Base-by-base conservation (phyloP, 2,113 vertebrate species). In the Dipodomys spectabilis region DNA sequence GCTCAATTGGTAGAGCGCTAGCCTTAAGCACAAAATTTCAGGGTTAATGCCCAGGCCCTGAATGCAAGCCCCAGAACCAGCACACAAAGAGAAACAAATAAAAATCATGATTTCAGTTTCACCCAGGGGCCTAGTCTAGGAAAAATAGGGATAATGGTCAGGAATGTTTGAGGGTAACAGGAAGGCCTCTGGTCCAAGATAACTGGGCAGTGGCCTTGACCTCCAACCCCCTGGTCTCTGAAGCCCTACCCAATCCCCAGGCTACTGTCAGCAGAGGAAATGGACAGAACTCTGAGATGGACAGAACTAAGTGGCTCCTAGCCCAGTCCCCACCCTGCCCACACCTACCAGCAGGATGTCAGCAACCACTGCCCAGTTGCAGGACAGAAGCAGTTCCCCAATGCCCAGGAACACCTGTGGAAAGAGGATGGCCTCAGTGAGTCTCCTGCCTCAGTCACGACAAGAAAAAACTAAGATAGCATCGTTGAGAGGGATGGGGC, bases 261-360 rank as follows among this genome's bases (percentile, higher is more conserved):
- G 78, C 44, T 65, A 45, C 39, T 44, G 28, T 7, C 7, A 78
- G 73, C 65, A 82, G 57, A 78, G 20, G 25, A 15, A 45, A 57
- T 57, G 53, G 15, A 57, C 53, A 57, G 15, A 27, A 53, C 80
- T 32, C 62, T 81, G 86, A 84, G 57, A 16, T 45, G 30, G 71
- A 25, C 22, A 68, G 32, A 44, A 16, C 7, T 75, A 18, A 28
- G 45, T 67, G 19, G 15, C 32, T 82, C 53, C 79, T 2, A 35
- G 57, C 60, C 30, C 9, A 72, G 45, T 7, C 49, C 73, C 74
- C 44, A 1, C 16, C 18, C 28, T 0, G 3, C 27, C 22, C 80
- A 86, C 2, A 97, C 98, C 97, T 96, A 99, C 99, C 98, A 99
- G 96, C 68, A 99, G 96, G 86, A 99, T 99, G 77, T 99, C 98